Base-by-base conservation (phyloP, 2,797 vertebrate genomes). In the Smutsia gigantea region DNA sequence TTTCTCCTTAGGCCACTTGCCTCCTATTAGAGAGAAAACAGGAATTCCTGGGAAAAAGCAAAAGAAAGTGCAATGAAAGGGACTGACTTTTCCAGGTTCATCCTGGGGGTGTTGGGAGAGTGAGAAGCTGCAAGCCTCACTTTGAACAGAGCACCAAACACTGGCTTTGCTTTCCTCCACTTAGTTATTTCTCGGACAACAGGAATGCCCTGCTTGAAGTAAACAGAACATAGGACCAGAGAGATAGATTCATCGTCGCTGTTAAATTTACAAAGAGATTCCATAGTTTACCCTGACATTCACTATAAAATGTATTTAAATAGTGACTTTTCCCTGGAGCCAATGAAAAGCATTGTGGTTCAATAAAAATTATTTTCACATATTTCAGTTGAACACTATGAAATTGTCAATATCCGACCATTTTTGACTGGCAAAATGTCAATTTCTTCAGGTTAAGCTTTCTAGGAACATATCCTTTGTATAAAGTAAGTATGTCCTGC, bases 361-460 rank as follows among this genome's bases (percentile, higher is more conserved):
- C 77, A 51, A 34, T 55, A 51, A 91, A 96, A 86, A 42, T n/a
- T 55, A 77, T 94, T 90, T 93, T 81, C 42, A 84, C 31, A 34
- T 39, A 93, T 87, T 96, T 69, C 63, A 23, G 31, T 29, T 63
- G 79, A 91, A 72, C 19, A 46, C 15, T 51, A 83, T 66, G 23
- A 81, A 71, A 93, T 3, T 37, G 53, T 77, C 12, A 29, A 61
- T 71, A 53, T 63, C 75, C 27, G 17, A 83, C 74, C 59, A 94
- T n/a, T 59, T 93, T 68, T 72, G 27, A 78, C 37, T 14, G 18
- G 42, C 51, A 75, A 89, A 90, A 78, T n/a, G 51, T 18, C 37
- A 93, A 23, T 42, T 53, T 89, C 51, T 61, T 42, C 90, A 94
- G 25, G 51, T 29, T 51, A 88, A n/a, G 12, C n/a, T 95, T 94